Evolutionary conservation across 1,140 invertebrate genomes (phyloP), one percentile per base, ranked within the genome.

Genomic region (Bombus turneri): DNA sequence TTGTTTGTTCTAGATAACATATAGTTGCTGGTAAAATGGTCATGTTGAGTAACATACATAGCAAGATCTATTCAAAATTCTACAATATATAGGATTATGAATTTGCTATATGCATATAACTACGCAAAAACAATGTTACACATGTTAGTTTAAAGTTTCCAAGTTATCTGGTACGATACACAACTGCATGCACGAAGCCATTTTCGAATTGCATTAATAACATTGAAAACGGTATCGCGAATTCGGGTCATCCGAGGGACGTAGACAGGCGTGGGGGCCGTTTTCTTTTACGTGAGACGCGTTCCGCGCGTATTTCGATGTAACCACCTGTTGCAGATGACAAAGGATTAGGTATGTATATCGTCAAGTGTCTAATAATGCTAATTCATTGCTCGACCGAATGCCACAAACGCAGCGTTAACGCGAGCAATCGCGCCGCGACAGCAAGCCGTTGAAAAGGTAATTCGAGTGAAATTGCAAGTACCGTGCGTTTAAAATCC

Each of bases 251-350:
- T 13, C 10, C 28, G 22, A 22, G 22, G 15, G 53, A 37, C 31
- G 37, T 28, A 53, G 47, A 53, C 5, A 25, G 18, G 9, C 43
- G 4, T 5, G 22, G 13, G 28, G 5, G 15, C 15, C 41, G 77
- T 89, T 86, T 90, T 90, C 86, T 90, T 90, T 87, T 64, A 22
- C 88, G 88, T 62, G 74, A 86, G 81, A 83, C 71, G 83, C 83
- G 81, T 81, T 8, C 83, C 81, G 64, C 66, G 73, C 53, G 74
- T 53, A 72, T 79, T 91, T 88, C 90, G 84, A 88, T 90, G 87
- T 91, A 90, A 86, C 90, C 89, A 91, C 90, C 88, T 91, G 90
- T 91, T 91, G 90, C 90, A 28, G 74, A 85, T 88, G 90, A 91
- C 90, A 91, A 90, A 88, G 84, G 87, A 88, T 90, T 86, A 86